Evolutionary conservation across 2,888 invertebrate genomes (phyloP), one percentile per base, ranked within the genome.

Genomic region (Spatulosminthurus flaviceps): DNA sequence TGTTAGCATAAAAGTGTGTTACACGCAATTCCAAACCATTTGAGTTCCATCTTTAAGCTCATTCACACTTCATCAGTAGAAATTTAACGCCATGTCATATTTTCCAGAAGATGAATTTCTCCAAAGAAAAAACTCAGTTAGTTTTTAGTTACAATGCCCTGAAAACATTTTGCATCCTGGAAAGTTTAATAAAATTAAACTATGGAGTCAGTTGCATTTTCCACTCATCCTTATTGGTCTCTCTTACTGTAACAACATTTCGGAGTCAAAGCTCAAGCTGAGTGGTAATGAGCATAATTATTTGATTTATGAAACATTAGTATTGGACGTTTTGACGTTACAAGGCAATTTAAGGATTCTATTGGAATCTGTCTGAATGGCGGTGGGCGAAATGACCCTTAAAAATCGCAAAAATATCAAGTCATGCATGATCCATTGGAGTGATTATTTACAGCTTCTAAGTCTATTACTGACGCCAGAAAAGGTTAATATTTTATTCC

Each of bases 1-100:
- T 51, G 51, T 51, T 19, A 13, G 51, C n/a, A 51, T 51, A 51
- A n/a, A n/a, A 51, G 51, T 51, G n/a, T 51, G n/a, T 51, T n/a
- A 51, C n/a, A 51, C 41, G 13, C 7, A 41, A 41, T 2, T 51
- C n/a, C 34, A 11, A 11, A 51, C 51, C 51, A 51, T 19, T 19
- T 19, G 16, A n/a, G n/a, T 51, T 51, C 34, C 34, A n/a, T n/a
- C 16, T 51, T n/a, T 19, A n/a, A 51, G n/a, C 16, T 51, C 51
- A 51, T 51, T 51, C n/a, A 51, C 16, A n/a, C 51, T 51, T 51
- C 51, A 51, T 51, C 51, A n/a, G 16, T n/a, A 19, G 5, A 51
- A 13, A 19, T 2, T 16, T n/a, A n/a, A 51, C 2, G 51, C 16
- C 16, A 16, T 51, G n/a, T 34, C 34, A 34, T 34, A 34, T 34